These are phyloP conservation scores for Rhadina sibilatrix DNA, from an alignment of 2,113 vertebrate genomes.

Conservation along the genomic window DNA sequence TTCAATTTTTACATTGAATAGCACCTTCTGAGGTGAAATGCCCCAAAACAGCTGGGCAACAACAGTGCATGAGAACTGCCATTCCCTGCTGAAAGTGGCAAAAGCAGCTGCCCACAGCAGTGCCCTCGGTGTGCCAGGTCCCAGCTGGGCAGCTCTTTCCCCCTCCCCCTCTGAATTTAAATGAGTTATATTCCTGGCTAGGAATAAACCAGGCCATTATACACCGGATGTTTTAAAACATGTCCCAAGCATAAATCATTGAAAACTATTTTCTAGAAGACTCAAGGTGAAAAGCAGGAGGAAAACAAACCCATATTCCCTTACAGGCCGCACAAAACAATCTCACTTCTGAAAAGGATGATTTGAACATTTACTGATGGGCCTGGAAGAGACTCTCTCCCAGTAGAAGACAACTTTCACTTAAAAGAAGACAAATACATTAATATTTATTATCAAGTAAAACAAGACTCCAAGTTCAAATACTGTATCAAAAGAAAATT, in stretches of 20 bases:
- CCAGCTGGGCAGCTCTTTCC: not conserved
- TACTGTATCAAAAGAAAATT: not conserved
- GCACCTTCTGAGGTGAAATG: not conserved
- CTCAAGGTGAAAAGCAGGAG: not conserved
- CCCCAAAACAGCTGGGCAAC: not conserved
- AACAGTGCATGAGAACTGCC: not conserved
- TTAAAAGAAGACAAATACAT: not conserved
- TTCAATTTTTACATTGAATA: not conserved
- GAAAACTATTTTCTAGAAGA: not conserved
- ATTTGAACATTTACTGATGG: not conserved
- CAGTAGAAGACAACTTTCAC: not conserved
- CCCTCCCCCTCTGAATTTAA: not conserved
- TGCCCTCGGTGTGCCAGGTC: not conserved
- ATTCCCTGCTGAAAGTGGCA: not conserved
- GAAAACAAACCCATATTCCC: not conserved
- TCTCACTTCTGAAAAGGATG: not conserved
- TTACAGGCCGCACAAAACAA: not conserved
- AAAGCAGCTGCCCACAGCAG: not conserved
- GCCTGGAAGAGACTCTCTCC: not conserved
- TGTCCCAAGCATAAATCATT: not conserved
- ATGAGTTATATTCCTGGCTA: not conserved
- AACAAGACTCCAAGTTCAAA: not conserved
- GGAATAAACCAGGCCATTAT: not conserved
- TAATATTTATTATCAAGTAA: not conserved
- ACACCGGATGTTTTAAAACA: not conserved